phyloP scores from a whole-genome alignment of 2,888 invertebrate genomes.

The Zele albiditarsus region DNA sequence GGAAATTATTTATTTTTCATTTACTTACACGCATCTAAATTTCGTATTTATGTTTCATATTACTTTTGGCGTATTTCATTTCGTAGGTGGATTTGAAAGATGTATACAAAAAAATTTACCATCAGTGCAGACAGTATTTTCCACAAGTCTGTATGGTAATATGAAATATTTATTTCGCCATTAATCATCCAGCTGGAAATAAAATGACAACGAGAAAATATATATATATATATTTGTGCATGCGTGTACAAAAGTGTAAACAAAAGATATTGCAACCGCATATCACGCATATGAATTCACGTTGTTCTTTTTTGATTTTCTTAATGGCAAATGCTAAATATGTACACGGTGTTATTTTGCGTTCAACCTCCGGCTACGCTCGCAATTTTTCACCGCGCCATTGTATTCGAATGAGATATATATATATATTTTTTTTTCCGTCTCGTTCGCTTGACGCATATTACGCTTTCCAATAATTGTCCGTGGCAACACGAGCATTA shows the following conservation, averaged over 20 bases:
- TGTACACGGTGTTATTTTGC: neutral
- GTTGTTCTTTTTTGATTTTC: neutral
- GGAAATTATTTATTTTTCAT: too few species aligned
- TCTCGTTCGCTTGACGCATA: slow-evolving; percentile 21
- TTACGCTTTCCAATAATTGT: slow-evolving; percentile 39
- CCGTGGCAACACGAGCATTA: slow-evolving; percentile 29
- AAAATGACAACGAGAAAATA: neutral
- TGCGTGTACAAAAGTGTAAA: neutral
- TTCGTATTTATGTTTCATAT: too few species aligned
- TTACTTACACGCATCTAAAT: too few species aligned
- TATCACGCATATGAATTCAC: neutral
- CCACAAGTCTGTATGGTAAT: too few species aligned
- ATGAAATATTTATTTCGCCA: neutral
- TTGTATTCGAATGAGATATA: neutral
- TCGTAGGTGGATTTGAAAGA: neutral
- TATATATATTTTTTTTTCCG: slow-evolving; percentile 8
- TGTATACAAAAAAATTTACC: neutral
- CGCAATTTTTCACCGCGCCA: neutral
- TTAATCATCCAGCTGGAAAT: neutral
- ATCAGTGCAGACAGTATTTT: neutral
- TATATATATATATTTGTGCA: neutral
- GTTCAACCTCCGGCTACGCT: slow-evolving; percentile 2
- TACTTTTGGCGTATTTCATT: neutral
- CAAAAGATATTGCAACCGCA: neutral
- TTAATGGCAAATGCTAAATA: neutral